Evolutionary conservation across 2,797 vertebrate species (phyloP), one percentile per base, ranked within the genome.

Genomic region (Clarias platycephalus): DNA sequence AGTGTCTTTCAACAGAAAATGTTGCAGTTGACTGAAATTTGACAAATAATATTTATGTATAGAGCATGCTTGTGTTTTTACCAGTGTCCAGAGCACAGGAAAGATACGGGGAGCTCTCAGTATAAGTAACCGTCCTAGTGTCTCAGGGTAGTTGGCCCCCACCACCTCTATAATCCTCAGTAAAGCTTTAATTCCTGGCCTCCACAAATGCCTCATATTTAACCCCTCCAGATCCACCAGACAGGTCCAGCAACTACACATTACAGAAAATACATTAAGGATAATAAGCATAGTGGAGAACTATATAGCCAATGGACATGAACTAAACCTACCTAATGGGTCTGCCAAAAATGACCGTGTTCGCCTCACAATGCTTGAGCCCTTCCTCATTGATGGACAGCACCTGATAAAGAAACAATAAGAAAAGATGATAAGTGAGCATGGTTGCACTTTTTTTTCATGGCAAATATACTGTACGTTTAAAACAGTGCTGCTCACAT

Each of bases 131-230:
- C 96, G 93, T 4, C 97, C 97, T 90, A 99, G 93, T 0, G 97
- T 98, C 90, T 99, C 97, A 0, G 97, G 97, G 88, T 98, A 99
- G 89, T 98, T 98, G 88, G 96, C 97, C 88, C 97, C 97, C 22
- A 98, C 96, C 84, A 97, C 96, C 91, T 98, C 96, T 0, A 99
- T 98, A 88, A 97, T 97, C 49, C 95, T 94, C 86, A 98, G 94
- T 82, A 99, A 92, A 5, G 97, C 96, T 90, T 97, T 97, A 0
- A 99, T 96, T 0, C 96, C 97, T 0, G 97, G 97, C 81, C 96
- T 91, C 98, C 98, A 99, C 67, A 99, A 94, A 37, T 99, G 97
- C 82, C 97, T 92, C 97, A 99, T 99, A 88, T 96, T 99, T 4
- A 98, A 92, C 24, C 97, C 97, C 89, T 99, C 98, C 86, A 99